Evolutionary conservation across 2,797 vertebrate genomes (phyloP), one percentile per base, ranked within the genome.

Genomic region (Pyrocephalus nanus): DNA sequence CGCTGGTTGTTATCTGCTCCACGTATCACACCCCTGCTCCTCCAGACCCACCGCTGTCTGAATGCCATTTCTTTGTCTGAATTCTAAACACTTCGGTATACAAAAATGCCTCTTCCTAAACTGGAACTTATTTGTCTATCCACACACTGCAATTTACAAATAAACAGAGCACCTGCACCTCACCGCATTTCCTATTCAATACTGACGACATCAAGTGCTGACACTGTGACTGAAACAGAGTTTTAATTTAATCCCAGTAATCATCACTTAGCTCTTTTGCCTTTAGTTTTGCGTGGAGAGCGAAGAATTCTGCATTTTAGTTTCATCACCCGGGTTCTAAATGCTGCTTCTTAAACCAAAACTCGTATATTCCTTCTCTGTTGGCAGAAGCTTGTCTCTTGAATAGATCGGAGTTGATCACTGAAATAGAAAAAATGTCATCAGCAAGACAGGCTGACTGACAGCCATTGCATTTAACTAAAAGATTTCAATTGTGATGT

Each of bases 371-470:
- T 86, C 71, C 62, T 30, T 51, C 42, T 70, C 36, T 42, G 22
- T 36, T 64, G 86, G 64, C 64, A 93, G 84, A 93, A 84, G 57
- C n/a, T 74, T 3, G 0, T 80, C 58, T 77, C 55, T 66, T 76
- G 38, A 92, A 77, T 15, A 95, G 62, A 76, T 83, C 16, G 29
- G 34, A 86, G 38, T 43, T 45, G 78, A 85, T 90, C 64, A 73
- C 26, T 72, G 38, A 87, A 79, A 88, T 5, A 69, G 69, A 83
- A 95, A 92, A 92, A 77, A n/a, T 2, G 5, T 60, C 48, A 71
- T 16, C 79, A 76, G 42, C 42, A 76, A 85, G 83, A 72, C 82
- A 93, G 62, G 48, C 16, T 96, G 95, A 96, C 48, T 92, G 95
- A 88, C 77, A 94, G 62, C 48, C 86, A 76, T 5, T 50, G 74